Percentiles rank a stretch among this genome's conserved stretches.
These are phyloP conservation scores for Idaea dimidiata DNA, from an alignment of 2,888 invertebrate genomes.

Conservation along the genomic window DNA sequence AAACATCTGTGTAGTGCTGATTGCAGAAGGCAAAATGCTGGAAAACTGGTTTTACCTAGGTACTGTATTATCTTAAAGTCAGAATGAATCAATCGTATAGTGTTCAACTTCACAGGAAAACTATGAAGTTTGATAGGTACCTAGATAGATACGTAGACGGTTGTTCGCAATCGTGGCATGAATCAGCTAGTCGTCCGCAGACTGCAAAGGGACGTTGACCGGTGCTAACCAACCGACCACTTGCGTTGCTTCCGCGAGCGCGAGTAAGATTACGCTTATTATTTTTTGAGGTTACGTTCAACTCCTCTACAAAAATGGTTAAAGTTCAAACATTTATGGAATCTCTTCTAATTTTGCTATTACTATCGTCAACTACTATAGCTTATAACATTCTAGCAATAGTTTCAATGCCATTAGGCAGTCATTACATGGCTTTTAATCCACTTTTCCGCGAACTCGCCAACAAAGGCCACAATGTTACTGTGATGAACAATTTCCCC, in stretches of 20 bases:
- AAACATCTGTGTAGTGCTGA: neutral
- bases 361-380: conserved; percentile 37
- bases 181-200: conserved; percentile 12
- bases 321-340: neutral
- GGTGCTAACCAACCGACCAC: neutral
- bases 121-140: neutral
- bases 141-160: neutral
- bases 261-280: neutral
- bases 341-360: conserved; percentile 11
- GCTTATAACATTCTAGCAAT: conserved; percentile 73
- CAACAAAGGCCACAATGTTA: conserved; percentile 81
- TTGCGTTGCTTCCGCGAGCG: neutral
- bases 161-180: neutral
- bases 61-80: neutral
- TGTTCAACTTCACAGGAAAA: neutral
- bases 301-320: neutral
- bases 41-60: neutral
- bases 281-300: conserved; percentile 9
- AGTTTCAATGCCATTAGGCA: conserved; percentile 81
- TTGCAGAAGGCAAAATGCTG: neutral
- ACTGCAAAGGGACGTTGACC: conserved; percentile 16
- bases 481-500: conserved; percentile 83
- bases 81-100: neutral
- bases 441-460: conserved; percentile 80
- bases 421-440: conserved; percentile 84